These are phyloP conservation scores for Notocelia uddmanniana DNA, from an alignment of 2,888 invertebrate genomes.

Conservation along the genomic window DNA sequence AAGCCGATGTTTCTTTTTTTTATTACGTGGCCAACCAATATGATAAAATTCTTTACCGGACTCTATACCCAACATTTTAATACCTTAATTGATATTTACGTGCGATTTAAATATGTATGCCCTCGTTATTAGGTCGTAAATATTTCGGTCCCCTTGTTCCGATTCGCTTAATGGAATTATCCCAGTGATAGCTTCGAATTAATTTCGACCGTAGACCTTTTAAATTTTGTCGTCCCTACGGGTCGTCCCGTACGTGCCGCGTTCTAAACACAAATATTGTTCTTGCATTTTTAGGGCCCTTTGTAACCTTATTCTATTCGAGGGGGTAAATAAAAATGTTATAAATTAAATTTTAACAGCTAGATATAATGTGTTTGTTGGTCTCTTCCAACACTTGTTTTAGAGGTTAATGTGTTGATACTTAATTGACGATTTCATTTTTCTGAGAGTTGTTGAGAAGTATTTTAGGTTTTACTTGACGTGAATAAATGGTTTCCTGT, in stretches of 20 bases:
- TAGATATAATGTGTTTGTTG: conserved; percentile 1
- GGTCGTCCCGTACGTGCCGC: conserved; percentile 38
- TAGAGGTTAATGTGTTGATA: background rate
- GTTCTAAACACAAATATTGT: conserved; percentile 44
- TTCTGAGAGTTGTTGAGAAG: background rate
- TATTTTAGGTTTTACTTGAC: background rate
- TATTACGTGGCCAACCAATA: background rate
- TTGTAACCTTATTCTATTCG: conserved; percentile 34
- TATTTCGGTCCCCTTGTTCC: conserved; percentile 59
- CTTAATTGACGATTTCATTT: background rate
- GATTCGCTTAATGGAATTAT: conserved; percentile 74
- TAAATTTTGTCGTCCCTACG: conserved; percentile 58
- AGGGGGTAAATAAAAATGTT: conserved; percentile 34
- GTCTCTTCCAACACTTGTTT: background rate
- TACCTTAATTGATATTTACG: conserved; percentile 49
- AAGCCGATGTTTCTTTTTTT: background rate
- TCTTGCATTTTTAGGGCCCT: conserved; percentile 35
- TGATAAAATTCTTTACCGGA: background rate
- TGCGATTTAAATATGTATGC: conserved; percentile 53
- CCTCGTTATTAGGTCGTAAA: conserved; percentile 70
- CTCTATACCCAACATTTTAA: conserved; percentile 18
- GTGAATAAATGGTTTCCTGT: background rate
- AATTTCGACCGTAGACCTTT: conserved; percentile 70
- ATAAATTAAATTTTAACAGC: conserved; percentile 24
- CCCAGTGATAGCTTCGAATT: conserved; percentile 70